Percentiles rank a stretch among this genome's conserved stretches.
phyloP scores from a whole-genome alignment of 2,797 vertebrate genomes.

The Acanthurus lineatus region DNA sequence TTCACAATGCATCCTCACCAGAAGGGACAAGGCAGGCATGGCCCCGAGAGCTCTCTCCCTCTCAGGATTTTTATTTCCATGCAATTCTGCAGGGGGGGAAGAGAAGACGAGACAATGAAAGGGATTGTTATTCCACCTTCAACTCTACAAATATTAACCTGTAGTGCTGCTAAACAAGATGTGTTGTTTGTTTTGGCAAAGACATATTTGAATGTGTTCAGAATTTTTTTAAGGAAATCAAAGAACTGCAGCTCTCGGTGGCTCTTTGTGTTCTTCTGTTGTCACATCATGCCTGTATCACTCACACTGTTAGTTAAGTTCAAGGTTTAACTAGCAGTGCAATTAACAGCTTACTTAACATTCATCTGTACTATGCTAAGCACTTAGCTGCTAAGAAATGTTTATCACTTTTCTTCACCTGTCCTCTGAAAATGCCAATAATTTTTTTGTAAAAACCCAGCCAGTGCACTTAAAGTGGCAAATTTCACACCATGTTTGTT shows the following conservation, averaged over 20 bases:
- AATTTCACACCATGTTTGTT: constrained; percentile 29
- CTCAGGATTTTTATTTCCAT: constrained; percentile 51
- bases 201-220: neutral
- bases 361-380: neutral
- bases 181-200: constrained; percentile 33
- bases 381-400: neutral
- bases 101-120: constrained; percentile 41
- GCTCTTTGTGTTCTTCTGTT: constrained; percentile 9
- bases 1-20: constrained; percentile 74
- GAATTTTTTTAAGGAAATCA: neutral
- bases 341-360: neutral
- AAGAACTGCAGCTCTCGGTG: neutral
- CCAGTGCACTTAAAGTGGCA: neutral
- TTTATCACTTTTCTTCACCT: constrained; percentile 8
- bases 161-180: constrained; percentile 35
- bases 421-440: neutral
- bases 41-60: constrained; percentile 61
- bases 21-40: constrained; percentile 65
- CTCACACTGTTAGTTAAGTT: constrained; percentile 11
- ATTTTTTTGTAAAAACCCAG: neutral
- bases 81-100: constrained; percentile 30
- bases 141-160: constrained; percentile 36
- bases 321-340: constrained; percentile 7
- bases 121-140: constrained; percentile 39
- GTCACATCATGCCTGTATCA: neutral